Evolutionary conservation across 2,113 vertebrate genomes (phyloP).

Genomic region (Bucco capensis): DNA sequence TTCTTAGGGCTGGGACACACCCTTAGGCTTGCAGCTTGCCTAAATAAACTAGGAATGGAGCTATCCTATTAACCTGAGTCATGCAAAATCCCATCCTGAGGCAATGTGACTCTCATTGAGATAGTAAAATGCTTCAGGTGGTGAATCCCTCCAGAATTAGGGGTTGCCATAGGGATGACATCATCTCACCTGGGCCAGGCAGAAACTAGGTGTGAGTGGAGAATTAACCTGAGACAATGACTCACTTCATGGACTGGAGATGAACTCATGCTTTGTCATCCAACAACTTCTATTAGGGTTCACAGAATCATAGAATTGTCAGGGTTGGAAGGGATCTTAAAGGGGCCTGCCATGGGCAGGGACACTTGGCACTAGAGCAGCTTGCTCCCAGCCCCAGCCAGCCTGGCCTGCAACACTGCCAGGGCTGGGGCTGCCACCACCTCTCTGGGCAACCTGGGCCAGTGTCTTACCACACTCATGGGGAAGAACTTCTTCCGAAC

Average conservation of each 20-base stretch:
- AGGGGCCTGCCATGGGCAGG: too few species aligned
- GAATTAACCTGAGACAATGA: neutral
- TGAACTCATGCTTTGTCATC: neutral
- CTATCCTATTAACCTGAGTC: neutral
- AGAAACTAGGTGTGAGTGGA: rapidly evolving
- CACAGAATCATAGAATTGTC: too few species aligned
- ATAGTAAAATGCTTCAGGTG: neutral
- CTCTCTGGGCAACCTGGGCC: too few species aligned
- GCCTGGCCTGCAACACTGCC: too few species aligned
- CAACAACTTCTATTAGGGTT: neutral
- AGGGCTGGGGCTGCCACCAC: too few species aligned
- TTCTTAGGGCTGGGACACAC: neutral
- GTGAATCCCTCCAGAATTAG: neutral
- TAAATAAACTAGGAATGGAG: neutral
- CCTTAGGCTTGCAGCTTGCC: neutral
- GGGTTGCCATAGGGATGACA: neutral
- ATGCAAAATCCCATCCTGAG: neutral
- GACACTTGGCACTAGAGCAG: too few species aligned
- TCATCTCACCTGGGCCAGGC: neutral
- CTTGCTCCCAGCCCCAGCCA: too few species aligned
- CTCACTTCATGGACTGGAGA: neutral
- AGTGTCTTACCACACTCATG: too few species aligned
- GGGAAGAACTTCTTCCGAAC: too few species aligned
- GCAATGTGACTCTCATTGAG: neutral
- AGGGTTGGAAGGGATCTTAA: too few species aligned